Evolutionary conservation across 2,113 vertebrate species (phyloP).

Genomic region (Isichthys henryi): DNA sequence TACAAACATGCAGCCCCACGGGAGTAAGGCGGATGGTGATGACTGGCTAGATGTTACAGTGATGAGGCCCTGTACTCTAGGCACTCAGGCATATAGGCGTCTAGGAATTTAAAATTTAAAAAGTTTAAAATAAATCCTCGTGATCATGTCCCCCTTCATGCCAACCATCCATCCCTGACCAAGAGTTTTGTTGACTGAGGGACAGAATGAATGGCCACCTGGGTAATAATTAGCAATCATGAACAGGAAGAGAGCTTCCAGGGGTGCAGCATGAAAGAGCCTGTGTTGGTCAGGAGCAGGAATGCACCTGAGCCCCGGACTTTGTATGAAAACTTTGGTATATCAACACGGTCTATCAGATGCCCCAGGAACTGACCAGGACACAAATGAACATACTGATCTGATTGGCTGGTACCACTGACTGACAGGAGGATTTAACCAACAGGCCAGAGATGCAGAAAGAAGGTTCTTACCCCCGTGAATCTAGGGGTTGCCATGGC

Average conservation of each 20-base stretch:
- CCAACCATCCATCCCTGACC: not conserved
- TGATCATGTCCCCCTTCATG: not conserved
- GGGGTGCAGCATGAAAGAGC: not conserved
- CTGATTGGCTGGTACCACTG: not conserved
- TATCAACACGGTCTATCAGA: not conserved
- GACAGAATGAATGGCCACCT: not conserved
- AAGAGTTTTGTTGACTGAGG: not conserved
- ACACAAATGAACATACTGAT: not conserved
- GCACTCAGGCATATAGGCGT: not conserved
- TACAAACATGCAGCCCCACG: not conserved
- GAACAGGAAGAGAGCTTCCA: not conserved
- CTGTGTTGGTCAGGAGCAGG: not conserved
- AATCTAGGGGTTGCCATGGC: not conserved
- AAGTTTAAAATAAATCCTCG: not conserved
- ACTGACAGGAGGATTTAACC: not conserved
- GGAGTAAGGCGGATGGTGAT: not conserved
- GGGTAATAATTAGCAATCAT: not conserved
- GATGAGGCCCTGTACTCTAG: not conserved
- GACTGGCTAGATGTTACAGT: not conserved
- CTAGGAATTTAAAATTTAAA: not conserved
- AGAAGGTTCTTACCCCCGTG: not conserved
- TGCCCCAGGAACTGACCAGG: not conserved
- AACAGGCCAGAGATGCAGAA: not conserved
- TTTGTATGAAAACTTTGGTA: not conserved
- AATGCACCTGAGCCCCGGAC: not conserved